phyloP scores from a whole-genome alignment of 2,797 vertebrate species.

The Picus viridis region DNA sequence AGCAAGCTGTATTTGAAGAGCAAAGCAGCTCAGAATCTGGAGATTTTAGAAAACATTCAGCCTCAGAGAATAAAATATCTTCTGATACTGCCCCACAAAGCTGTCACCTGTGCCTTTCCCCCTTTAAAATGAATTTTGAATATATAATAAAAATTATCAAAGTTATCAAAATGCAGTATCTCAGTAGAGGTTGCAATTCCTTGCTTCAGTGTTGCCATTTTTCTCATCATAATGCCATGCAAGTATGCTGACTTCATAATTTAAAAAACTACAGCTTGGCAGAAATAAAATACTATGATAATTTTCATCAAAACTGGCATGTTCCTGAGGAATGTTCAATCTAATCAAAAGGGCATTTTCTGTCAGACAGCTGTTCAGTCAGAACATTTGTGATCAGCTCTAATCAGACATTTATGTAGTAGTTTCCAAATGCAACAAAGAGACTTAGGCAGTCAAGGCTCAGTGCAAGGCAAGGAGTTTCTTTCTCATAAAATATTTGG shows the following conservation, averaged over 20 bases:
- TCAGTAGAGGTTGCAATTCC: not conserved
- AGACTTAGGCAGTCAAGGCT: not conserved
- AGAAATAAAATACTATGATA: not conserved
- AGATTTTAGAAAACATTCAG: not conserved
- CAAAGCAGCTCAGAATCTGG: not conserved
- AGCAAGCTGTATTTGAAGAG: not conserved
- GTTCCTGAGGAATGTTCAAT: not conserved
- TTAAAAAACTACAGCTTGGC: not conserved
- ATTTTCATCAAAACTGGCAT: not conserved
- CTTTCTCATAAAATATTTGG: not conserved
- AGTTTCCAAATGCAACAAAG: not conserved
- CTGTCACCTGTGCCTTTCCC: fast-evolving
- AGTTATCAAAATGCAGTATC: not conserved
- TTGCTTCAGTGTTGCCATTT: not conserved
- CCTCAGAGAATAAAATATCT: not conserved
- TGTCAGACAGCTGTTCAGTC: not conserved
- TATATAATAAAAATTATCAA: not conserved
- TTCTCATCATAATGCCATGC: not conserved
- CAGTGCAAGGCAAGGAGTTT: not conserved
- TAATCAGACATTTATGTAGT: not conserved
- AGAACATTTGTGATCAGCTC: not conserved
- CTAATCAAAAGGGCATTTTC: not conserved
- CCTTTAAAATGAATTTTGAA: not conserved
- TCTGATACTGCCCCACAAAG: not conserved
- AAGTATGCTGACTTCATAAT: not conserved